phyloP scores from a whole-genome alignment of 35 echinoderm and acorn worm species.

The Stichopus chloronotus region DNA sequence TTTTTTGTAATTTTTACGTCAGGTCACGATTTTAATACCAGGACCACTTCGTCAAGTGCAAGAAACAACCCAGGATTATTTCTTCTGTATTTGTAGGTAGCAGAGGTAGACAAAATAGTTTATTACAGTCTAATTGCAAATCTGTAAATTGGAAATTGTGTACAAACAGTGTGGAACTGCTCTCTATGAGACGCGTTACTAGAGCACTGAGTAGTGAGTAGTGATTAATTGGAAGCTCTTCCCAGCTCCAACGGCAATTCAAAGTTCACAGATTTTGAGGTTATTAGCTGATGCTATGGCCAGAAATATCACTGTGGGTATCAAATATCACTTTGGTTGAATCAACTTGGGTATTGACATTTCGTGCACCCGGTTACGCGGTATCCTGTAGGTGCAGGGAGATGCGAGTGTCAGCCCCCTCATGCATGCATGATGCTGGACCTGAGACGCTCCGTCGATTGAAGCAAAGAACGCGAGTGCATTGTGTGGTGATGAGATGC shows the following conservation, averaged over 20 bases:
- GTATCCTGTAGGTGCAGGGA: slow-evolving; percentile 52
- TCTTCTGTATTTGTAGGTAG: slow-evolving; percentile 33
- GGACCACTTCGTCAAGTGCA: slow-evolving; percentile 36
- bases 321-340: slow-evolving; percentile 71
- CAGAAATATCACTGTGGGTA: slow-evolving; percentile 68
- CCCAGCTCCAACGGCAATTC: not conserved
- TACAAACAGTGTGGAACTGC: slow-evolving; percentile 13
- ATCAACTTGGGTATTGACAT: slow-evolving; percentile 58
- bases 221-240: not conserved
- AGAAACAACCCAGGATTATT: not conserved
- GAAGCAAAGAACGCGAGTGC: not conserved
- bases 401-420: slow-evolving; percentile 69
- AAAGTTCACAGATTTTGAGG: not conserved
- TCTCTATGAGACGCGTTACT: slow-evolving; percentile 5
- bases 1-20: not conserved
- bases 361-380: slow-evolving; percentile 28
- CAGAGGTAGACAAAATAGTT: not conserved
- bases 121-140: slow-evolving; percentile 25
- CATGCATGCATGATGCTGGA: slow-evolving; percentile 62
- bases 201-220: not conserved
- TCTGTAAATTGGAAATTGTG: slow-evolving; percentile 6
- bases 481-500: not conserved
- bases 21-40: slow-evolving; percentile 13
- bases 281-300: not conserved
- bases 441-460: not conserved